Conservation (phyloP, 2,888 invertebrate genomes). For the Philereme vetulata region DNA sequence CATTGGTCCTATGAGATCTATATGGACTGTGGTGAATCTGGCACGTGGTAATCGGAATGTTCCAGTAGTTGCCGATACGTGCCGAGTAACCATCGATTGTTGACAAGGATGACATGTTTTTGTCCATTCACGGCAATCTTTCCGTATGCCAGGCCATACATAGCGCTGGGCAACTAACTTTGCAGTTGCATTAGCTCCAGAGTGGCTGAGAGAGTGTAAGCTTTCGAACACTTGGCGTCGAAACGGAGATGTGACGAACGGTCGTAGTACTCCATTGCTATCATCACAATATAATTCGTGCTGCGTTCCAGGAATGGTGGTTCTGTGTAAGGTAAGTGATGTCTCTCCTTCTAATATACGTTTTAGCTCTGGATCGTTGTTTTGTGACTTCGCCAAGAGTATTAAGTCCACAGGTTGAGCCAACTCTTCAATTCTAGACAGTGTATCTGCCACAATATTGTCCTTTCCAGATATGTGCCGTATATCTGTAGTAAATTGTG, state of each 20-base stretch:
- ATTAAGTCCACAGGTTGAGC: conserved; percentile 20
- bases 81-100: conserved; percentile 45
- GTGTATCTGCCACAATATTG: conserved; percentile 42
- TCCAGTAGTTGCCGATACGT: conserved; percentile 9
- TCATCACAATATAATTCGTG: conserved; percentile 15
- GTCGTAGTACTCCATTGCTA: conserved; percentile 15
- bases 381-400: conserved; percentile 30
- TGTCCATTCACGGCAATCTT: conserved; percentile 40
- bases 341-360: no score
- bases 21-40: conserved; percentile 21
- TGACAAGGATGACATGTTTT: conserved; percentile 48
- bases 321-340: conserved; percentile 8
- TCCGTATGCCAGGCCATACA: conserved; percentile 37
- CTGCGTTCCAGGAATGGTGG: conserved; percentile 4
- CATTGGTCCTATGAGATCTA: conserved; percentile 37
- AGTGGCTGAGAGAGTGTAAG: conserved; percentile 32
- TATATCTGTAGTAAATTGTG: conserved; percentile 39
- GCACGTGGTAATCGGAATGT: conserved; percentile 4
- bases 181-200: conserved; percentile 26
- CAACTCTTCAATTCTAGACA: conserved; percentile 43
- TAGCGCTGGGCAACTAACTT: conserved; percentile 31
- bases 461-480: conserved; percentile 33
- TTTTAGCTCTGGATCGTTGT: conserved; percentile 29
- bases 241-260: conserved; percentile 25
- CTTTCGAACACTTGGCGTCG: conserved; percentile 22